Conservation (phyloP, 2,888 invertebrate genomes). For the Cosmia trapezina region DNA sequence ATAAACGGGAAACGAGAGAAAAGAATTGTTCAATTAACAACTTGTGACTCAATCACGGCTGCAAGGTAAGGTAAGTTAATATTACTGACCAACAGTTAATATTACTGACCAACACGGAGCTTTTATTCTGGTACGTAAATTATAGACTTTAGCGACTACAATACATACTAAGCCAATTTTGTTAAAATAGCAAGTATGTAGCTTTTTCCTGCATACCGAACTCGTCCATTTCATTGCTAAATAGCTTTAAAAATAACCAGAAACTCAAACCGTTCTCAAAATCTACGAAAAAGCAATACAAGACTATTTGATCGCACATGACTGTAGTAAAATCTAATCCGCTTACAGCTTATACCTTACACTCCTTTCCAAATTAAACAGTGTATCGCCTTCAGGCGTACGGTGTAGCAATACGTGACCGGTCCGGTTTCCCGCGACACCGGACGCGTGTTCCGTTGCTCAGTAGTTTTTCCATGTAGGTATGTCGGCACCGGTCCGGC, state of each 20-base stretch:
- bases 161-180: background rate
- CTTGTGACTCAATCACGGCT: constrained; percentile 71
- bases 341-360: constrained; percentile 36
- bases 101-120: constrained; percentile 69
- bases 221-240: background rate
- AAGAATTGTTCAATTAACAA: constrained; percentile 71
- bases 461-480: constrained; percentile 45
- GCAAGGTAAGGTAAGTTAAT: constrained; percentile 71
- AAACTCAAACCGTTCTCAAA: no score
- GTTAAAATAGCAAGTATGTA: background rate
- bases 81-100: constrained; percentile 74
- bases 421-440: constrained; percentile 60
- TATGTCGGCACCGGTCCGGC: constrained; percentile 24
- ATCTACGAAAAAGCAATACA: background rate
- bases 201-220: background rate
- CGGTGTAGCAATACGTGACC: constrained; percentile 71
- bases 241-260: background rate
- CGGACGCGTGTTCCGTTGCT: constrained; percentile 47
- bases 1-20: constrained; percentile 49
- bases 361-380: constrained; percentile 63
- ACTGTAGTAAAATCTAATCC: background rate
- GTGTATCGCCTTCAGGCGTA: constrained; percentile 71
- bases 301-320: background rate
- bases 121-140: constrained; percentile 49
- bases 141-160: constrained; percentile 33